phyloP scores from a whole-genome alignment of 2,888 invertebrate genomes.

The Caenorhabditis uteleia region DNA sequence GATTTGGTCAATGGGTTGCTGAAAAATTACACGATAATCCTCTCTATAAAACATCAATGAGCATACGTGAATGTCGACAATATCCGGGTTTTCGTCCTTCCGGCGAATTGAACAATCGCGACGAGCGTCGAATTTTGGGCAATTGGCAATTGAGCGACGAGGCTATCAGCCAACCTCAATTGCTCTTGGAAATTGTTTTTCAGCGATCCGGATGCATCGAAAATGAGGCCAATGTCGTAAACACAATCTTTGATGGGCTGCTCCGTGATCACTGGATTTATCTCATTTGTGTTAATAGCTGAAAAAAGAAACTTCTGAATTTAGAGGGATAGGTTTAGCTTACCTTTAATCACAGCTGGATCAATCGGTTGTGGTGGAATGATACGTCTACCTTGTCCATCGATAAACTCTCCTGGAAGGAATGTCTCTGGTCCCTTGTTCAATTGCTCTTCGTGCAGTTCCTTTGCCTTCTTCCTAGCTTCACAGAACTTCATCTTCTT shows the following conservation, averaged over 20 bases:
- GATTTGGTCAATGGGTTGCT: constrained; percentile 2
- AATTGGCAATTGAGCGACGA: constrained; percentile 34
- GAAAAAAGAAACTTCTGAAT: no score
- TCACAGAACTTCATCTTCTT: constrained; percentile 34
- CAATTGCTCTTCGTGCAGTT: background rate
- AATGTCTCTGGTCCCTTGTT: constrained; percentile 4
- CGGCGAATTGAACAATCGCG: constrained; percentile 42
- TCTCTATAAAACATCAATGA: no score
- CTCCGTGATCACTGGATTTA: no score
- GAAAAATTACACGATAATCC: constrained; percentile 3
- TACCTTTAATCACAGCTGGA: no score
- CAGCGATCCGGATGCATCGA: constrained; percentile 47
- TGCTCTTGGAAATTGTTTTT: constrained; percentile 34
- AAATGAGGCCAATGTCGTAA: constrained; percentile 41
- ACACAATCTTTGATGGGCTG: no score
- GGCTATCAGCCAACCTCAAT: constrained; percentile 22
- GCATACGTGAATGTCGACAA: constrained; percentile 25
- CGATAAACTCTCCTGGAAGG: constrained; percentile 17
- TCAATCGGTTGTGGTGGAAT: no score
- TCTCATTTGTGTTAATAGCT: no score
- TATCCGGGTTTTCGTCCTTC: constrained; percentile 23
- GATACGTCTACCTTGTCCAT: no score
- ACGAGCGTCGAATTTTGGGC: constrained; percentile 28
- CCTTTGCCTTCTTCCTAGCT: background rate
- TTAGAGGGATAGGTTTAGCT: no score